phyloP scores from a whole-genome alignment of 2,888 invertebrate genomes.

The Calliopum simillimum region DNA sequence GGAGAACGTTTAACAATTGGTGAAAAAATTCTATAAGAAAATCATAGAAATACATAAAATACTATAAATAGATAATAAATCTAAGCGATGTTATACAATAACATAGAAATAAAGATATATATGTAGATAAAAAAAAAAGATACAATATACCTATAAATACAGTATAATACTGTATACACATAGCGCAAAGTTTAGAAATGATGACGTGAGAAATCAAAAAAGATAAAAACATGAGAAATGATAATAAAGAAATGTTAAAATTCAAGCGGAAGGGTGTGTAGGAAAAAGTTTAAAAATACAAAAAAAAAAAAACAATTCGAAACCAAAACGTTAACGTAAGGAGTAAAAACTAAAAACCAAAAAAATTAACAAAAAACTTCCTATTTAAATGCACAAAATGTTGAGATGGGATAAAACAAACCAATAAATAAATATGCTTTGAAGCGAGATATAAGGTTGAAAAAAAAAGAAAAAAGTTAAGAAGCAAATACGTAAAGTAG shows the following conservation, averaged over 20 bases:
- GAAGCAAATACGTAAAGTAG: conserved; percentile 47
- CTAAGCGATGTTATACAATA: neutral
- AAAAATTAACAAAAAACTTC: neutral
- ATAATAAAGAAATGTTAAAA: conserved; percentile 22
- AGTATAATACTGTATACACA: too few species aligned
- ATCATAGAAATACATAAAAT: neutral
- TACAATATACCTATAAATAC: too few species aligned
- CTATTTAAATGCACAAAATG: conserved; percentile 32
- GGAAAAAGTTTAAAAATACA: too few species aligned
- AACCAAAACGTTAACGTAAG: neutral
- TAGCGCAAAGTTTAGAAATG: neutral
- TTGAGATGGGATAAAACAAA: conserved; percentile 37
- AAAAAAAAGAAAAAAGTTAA: conserved; percentile 43
- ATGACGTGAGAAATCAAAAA: conserved; percentile 24
- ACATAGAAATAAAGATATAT: too few species aligned
- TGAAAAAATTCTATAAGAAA: conserved; percentile 37
- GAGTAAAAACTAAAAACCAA: conserved; percentile 1
- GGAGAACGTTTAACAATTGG: conserved; percentile 64
- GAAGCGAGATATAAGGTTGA: conserved; percentile 37
- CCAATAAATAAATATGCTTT: conserved; percentile 40
- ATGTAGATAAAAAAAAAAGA: too few species aligned
- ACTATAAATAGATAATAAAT: conserved; percentile 4
- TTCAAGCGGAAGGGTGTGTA: too few species aligned
- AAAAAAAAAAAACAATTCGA: too few species aligned
- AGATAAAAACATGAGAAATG: conserved; percentile 40